Evolutionary conservation across 35 echinoderm and acorn worm species (phyloP).

Genomic region (Ophiothrix spiculata): DNA sequence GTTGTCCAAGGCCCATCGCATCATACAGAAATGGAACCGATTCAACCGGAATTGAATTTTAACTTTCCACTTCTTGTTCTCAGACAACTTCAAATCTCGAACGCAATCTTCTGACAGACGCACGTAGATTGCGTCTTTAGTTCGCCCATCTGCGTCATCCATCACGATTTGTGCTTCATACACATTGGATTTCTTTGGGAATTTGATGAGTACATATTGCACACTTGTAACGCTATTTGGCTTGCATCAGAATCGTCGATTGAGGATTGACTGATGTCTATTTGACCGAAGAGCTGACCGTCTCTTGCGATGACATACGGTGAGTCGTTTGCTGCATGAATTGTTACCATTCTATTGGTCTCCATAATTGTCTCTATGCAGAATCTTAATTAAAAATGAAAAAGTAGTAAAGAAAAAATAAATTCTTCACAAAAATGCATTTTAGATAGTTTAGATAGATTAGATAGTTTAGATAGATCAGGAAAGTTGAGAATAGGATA

Average conservation of each 20-base stretch:
- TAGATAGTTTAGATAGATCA: too few species aligned
- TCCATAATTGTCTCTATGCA: constrained; percentile 27
- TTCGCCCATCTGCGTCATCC: constrained; percentile 6
- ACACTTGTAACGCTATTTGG: constrained; percentile 50
- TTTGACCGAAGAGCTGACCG: constrained; percentile 39
- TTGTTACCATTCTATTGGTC: background rate
- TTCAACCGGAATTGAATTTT: constrained; percentile 60
- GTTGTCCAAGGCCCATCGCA: constrained; percentile 47
- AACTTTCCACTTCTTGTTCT: background rate
- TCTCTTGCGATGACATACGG: background rate
- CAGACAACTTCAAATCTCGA: constrained; percentile 18
- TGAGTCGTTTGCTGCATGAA: background rate
- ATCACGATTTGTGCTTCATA: constrained; percentile 2
- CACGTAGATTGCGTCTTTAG: constrained; percentile 29
- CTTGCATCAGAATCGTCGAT: constrained; percentile 54
- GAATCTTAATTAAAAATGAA: constrained; percentile 32
- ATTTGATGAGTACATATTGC: constrained; percentile 37
- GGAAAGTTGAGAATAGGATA: too few species aligned
- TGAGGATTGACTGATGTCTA: constrained; percentile 20
- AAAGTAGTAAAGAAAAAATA: background rate
- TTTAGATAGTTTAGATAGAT: too few species aligned
- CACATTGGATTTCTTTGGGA: background rate
- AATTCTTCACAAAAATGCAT: too few species aligned
- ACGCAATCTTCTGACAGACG: constrained; percentile 35
- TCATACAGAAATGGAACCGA: constrained; percentile 51